phyloP scores from a whole-genome alignment of 2,797 vertebrate species.

The Lophius americanus region DNA sequence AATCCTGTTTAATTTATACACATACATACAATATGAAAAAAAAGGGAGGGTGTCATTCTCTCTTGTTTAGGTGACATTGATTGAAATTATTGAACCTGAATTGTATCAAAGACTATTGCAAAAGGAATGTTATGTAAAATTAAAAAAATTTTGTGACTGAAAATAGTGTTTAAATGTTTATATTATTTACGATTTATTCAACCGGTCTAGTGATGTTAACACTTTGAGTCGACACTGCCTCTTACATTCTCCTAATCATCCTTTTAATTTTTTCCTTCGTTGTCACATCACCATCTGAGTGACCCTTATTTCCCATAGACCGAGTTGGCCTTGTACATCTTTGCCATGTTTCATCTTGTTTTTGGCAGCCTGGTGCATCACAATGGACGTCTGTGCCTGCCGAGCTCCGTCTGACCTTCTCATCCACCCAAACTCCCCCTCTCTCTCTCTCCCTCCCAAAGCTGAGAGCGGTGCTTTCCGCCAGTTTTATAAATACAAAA shows the following conservation, averaged over 20 bases:
- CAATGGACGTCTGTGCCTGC: conserved; percentile 72
- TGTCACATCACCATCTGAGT: conserved; percentile 33
- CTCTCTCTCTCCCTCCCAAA: conserved; percentile 7
- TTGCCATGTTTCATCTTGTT: conserved; percentile 57
- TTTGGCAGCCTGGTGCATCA: conserved; percentile 54
- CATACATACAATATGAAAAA: conserved; percentile 1
- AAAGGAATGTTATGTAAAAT: background rate
- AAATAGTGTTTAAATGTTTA: conserved; percentile 1
- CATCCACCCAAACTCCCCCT: conserved; percentile 42
- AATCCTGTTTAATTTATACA: conserved; percentile 11
- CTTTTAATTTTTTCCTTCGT: background rate
- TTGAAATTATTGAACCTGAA: no score
- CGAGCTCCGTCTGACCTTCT: conserved; percentile 72
- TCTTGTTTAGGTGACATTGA: no score
- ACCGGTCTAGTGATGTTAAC: conserved; percentile 39
- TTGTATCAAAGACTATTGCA: no score
- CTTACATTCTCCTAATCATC: conserved; percentile 70
- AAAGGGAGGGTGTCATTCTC: background rate
- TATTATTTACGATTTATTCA: conserved; percentile 30
- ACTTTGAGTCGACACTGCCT: conserved; percentile 23
- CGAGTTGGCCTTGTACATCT: conserved; percentile 27
- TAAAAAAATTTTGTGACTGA: background rate
- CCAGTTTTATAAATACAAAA: conserved; percentile 79
- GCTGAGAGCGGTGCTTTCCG: conserved; percentile 56
- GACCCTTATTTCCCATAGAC: conserved; percentile 48